Conservation (phyloP, 2,888 invertebrate genomes). For the Leptura quadrifasciata region DNA sequence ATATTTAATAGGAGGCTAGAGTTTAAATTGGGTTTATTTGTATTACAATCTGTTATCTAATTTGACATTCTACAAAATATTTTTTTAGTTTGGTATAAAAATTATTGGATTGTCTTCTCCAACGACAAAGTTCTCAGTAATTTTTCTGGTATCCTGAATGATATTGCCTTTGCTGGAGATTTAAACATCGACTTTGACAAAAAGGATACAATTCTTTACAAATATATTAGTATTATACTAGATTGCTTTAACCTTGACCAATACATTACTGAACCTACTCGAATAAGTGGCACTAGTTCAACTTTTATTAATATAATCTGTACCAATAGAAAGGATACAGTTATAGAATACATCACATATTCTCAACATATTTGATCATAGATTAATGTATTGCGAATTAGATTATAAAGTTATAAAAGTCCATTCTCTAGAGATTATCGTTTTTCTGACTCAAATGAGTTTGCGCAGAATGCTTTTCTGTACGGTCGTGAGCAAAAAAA, state of each 20-base stretch:
- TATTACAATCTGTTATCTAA: too few species aligned
- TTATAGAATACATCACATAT: not conserved
- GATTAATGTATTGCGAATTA: not conserved
- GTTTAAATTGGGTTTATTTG: too few species aligned
- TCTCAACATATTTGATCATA: not conserved
- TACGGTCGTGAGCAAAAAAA: too few species aligned
- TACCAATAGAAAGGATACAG: not conserved
- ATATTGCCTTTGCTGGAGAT: not conserved
- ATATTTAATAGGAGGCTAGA: not conserved
- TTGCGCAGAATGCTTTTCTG: too few species aligned
- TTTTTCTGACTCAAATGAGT: not conserved
- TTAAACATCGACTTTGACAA: not conserved
- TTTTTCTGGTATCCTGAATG: not conserved
- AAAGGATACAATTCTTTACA: not conserved
- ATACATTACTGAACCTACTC: not conserved
- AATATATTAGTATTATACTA: not conserved
- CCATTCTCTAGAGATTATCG: conserved; percentile 11
- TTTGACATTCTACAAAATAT: too few species aligned
- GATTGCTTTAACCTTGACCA: not conserved
- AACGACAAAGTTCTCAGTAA: too few species aligned
- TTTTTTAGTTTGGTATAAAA: too few species aligned
- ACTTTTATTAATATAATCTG: not conserved
- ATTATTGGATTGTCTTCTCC: too few species aligned
- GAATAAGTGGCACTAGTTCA: not conserved
- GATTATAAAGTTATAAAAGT: not conserved